A percentile compares a stretch with the other conserved stretches of the same genome.
These are phyloP conservation scores for Crossaster papposus DNA, from an alignment of 53 echinoderm and acorn worm species.

Conservation along the genomic window DNA sequence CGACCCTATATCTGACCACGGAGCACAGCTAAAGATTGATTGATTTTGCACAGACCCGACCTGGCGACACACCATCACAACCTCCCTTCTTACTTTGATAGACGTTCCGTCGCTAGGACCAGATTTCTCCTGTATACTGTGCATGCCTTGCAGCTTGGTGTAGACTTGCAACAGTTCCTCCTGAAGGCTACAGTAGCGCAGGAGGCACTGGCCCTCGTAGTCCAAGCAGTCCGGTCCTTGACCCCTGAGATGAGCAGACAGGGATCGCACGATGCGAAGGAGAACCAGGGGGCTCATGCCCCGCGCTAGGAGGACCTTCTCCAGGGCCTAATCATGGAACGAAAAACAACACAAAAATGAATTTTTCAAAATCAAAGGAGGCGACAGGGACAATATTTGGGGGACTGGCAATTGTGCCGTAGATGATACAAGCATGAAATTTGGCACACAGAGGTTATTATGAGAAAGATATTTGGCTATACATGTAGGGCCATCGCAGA, in stretches of 20 bases:
- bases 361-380: neutral
- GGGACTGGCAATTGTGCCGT: too few relatives aligned
- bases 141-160: slow-evolving; percentile 72
- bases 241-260: slow-evolving; percentile 64
- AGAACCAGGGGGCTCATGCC: slow-evolving; percentile 80
- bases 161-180: slow-evolving; percentile 80
- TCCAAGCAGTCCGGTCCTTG: slow-evolving; percentile 79
- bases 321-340: slow-evolving; percentile 70
- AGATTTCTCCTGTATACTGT: slow-evolving; percentile 51
- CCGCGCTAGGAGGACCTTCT: slow-evolving; percentile 83
- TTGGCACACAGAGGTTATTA: too few relatives aligned
- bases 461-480: too few relatives aligned
- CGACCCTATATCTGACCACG: too few relatives aligned
- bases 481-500: too few relatives aligned
- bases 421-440: too few relatives aligned
- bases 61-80: too few relatives aligned
- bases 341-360: neutral
- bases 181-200: slow-evolving; percentile 90
- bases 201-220: slow-evolving; percentile 90
- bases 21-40: too few relatives aligned
- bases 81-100: slow-evolving; percentile 8
- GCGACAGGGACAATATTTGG: too few relatives aligned
- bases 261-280: slow-evolving; percentile 64
- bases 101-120: slow-evolving; percentile 20
- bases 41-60: too few relatives aligned